These are phyloP conservation scores for Raja brachyura DNA, from an alignment of 2,113 vertebrate species.

Conservation along the genomic window DNA sequence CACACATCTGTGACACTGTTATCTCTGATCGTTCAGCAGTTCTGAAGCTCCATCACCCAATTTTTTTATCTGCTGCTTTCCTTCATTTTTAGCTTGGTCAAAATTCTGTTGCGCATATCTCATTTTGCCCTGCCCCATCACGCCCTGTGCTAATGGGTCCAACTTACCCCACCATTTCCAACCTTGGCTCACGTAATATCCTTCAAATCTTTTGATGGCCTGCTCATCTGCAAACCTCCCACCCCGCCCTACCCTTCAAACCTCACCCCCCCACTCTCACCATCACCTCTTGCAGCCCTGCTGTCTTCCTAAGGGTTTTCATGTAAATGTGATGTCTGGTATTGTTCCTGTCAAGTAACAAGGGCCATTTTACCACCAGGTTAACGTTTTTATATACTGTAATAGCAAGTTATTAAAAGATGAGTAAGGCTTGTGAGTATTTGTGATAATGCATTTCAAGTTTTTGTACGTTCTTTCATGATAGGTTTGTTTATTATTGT, in stretches of 20 bases:
- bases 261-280: no score
- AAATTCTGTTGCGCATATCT: not conserved
- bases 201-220: not conserved
- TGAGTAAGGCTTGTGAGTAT: not conserved
- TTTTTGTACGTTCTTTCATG: not conserved
- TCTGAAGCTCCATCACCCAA: not conserved
- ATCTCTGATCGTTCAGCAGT: not conserved
- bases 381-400: not conserved
- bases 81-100: no score
- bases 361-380: not conserved
- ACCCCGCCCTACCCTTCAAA: no score
- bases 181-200: not conserved
- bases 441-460: not conserved
- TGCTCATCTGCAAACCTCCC: no score
- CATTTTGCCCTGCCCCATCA: not conserved
- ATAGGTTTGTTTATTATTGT: not conserved
- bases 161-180: not conserved
- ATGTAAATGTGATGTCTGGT: not conserved
- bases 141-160: not conserved
- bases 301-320: not conserved
- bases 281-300: not conserved
- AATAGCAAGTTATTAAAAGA: not conserved
- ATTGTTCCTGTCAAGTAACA: not conserved
- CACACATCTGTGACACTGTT: not conserved
- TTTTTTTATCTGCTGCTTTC: not conserved